Evolutionary conservation across 2,888 invertebrate species (phyloP), one percentile per base, ranked within the genome.

Genomic region (Ryuthela nishihirai): DNA sequence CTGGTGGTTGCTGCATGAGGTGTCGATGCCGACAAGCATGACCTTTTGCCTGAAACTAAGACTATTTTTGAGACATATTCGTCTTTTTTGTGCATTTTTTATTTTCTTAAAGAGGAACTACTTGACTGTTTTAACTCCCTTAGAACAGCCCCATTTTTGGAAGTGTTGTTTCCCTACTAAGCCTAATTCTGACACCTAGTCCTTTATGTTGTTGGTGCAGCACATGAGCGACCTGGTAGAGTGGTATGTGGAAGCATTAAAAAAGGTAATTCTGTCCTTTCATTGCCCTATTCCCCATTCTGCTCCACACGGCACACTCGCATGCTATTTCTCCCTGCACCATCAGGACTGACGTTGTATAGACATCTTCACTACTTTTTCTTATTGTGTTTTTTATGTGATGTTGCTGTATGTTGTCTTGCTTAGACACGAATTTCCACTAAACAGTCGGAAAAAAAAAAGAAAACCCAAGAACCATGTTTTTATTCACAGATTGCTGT

Each of bases 221-320:
- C 64, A 64, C 52, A 64, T 64, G 64, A 59, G 62, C 54, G 64
- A 64, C 53, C 59, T 64, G 58, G 54, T 62, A 46, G 64, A 59
- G 43, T 64, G 64, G 64, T 64, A 62, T 54, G 64, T 62, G 62
- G 64, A 62, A 56, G 58, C 62, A 46, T 62, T 62, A 42, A 53
- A 62, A 62, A 62, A 62, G 62, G 62, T 62, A 62, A 62, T 54
- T 58, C 35, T 50, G 38, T 45, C 48, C 48, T 52, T 53, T 52
- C 56, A 41, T 52, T 45, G 41, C 39, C 47, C 43, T 43, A 23
- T 36, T 43, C 44, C 25, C 45, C 42, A 29, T 17, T 43, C 52
- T 38, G 52, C 52, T 56, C 56, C 52, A 58, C 56, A 50, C 36
- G 18, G n/a, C 20, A 40, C 23, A 50, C 36, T 52, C 46, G 56